phyloP scores from a whole-genome alignment of 2,888 invertebrate genomes.

The Thereva unica region DNA sequence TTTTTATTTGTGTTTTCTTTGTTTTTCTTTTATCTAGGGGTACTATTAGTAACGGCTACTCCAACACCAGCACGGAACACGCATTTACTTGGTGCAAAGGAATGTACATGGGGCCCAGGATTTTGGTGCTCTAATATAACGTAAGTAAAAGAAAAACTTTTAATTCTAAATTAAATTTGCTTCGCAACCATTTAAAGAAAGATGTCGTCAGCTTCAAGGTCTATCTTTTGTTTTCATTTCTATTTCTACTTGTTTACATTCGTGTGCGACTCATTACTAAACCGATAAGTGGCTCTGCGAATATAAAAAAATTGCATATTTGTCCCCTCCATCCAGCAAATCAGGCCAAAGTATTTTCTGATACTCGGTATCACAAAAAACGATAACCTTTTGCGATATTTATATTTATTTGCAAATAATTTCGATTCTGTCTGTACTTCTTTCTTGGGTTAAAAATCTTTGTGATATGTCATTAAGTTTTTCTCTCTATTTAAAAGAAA shows the following conservation, averaged over 20 bases:
- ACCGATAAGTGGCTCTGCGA: too few relatives aligned
- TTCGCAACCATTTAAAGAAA: not conserved
- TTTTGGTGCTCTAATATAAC: slow-evolving; percentile 71
- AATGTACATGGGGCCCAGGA: slow-evolving; percentile 78
- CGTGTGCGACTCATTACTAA: not conserved
- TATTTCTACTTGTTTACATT: slow-evolving; percentile 7
- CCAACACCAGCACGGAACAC: slow-evolving; percentile 36
- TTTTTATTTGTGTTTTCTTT: not conserved
- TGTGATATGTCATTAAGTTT: too few relatives aligned
- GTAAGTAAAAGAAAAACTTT: slow-evolving; percentile 47
- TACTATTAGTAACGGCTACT: slow-evolving; percentile 28
- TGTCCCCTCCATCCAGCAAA: too few relatives aligned
- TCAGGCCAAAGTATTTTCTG: too few relatives aligned
- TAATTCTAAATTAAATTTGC: not conserved
- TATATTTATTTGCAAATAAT: too few relatives aligned
- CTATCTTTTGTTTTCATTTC: slow-evolving; percentile 17
- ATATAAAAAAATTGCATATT: too few relatives aligned
- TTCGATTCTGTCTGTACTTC: too few relatives aligned
- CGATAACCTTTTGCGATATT: too few relatives aligned
- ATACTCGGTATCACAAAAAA: too few relatives aligned
- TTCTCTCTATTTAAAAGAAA: too few relatives aligned
- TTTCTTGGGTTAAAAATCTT: too few relatives aligned
- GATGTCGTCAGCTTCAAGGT: slow-evolving; percentile 19
- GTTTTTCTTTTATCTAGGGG: slow-evolving; percentile 15
- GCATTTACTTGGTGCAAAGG: slow-evolving; percentile 62